These are phyloP conservation scores for Tetragnatha montana DNA, from an alignment of 2,888 invertebrate species.

Conservation along the genomic window DNA sequence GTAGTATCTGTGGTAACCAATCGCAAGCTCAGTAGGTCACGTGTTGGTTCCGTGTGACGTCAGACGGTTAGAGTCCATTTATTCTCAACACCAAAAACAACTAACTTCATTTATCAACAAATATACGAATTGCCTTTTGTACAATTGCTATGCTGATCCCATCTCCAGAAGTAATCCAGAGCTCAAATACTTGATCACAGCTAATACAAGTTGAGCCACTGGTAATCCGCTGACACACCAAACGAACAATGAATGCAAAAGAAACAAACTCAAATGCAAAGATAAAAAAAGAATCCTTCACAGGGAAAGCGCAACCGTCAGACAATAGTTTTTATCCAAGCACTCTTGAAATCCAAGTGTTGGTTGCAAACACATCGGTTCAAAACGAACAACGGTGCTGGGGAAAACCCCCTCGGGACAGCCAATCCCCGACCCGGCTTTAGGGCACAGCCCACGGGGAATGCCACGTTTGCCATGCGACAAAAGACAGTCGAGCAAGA, in stretches of 20 bases:
- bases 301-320: constrained; percentile 16
- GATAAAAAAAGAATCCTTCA: background rate
- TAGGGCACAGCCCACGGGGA: constrained; percentile 30
- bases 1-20: too few species aligned
- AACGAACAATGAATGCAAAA: background rate
- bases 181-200: too few species aligned
- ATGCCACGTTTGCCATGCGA: constrained; percentile 50
- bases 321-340: constrained; percentile 15
- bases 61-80: too few species aligned
- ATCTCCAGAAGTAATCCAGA: too few species aligned
- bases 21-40: too few species aligned
- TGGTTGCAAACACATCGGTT: constrained; percentile 38
- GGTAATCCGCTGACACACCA: background rate
- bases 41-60: too few species aligned
- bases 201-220: background rate
- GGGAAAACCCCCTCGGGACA: constrained; percentile 13
- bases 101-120: too few species aligned
- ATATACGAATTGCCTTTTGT: too few species aligned
- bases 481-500: constrained; percentile 52
- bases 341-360: constrained; percentile 18
- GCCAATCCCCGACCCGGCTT: constrained; percentile 29
- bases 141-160: too few species aligned
- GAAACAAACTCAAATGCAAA: background rate
- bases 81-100: too few species aligned
- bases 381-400: constrained; percentile 5